Percentiles rank a stretch among this genome's conserved stretches.
phyloP scores from a whole-genome alignment of 2,113 vertebrate genomes.

The Gymnocephalus cernua region DNA sequence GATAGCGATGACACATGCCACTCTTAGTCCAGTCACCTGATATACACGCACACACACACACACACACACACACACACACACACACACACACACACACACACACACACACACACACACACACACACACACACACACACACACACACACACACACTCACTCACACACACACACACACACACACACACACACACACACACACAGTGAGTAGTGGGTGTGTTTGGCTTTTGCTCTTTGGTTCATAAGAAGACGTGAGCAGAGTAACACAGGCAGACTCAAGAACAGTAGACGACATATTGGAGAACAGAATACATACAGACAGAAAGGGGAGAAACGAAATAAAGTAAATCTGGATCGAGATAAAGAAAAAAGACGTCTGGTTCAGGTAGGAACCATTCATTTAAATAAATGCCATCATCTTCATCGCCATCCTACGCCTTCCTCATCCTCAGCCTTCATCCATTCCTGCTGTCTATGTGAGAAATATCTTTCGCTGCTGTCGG shows the following conservation, averaged over 20 bases:
- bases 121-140: neutral
- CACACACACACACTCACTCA: too few relatives aligned
- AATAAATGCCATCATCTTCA: neutral
- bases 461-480: conserved; percentile 25
- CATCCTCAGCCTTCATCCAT: conserved; percentile 18
- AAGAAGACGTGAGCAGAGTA: conserved; percentile 29
- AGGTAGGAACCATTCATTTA: conserved; percentile 59
- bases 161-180: neutral
- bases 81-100: neutral
- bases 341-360: neutral
- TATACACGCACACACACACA: conserved; percentile 25
- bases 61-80: neutral
- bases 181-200: neutral
- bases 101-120: neutral
- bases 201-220: conserved; percentile 41
- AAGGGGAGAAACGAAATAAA: neutral
- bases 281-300: neutral
- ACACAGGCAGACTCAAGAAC: neutral
- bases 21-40: conserved; percentile 71
- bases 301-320: neutral
- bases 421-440: neutral
- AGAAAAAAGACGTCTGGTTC: conserved; percentile 8
- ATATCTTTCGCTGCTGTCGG: conserved; percentile 24
- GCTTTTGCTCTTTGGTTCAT: conserved; percentile 44
- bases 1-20: conserved; percentile 75